phyloP scores from a whole-genome alignment of 1,140 invertebrate genomes.

The Megalonaias nervosa region DNA sequence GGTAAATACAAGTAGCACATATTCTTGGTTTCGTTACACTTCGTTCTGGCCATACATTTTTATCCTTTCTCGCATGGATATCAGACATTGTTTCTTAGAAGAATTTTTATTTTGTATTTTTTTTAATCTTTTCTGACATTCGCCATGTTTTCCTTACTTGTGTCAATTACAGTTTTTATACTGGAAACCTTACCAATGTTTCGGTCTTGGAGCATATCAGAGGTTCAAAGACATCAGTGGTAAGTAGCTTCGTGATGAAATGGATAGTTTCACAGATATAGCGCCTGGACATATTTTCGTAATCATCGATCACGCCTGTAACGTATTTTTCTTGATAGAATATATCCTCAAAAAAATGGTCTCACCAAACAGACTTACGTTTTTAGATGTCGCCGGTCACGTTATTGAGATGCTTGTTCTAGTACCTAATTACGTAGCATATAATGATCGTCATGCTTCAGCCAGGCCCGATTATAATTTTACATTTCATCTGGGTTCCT shows the following conservation, averaged over 20 bases:
- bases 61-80: no score
- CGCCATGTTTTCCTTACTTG: no score
- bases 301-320: slow-evolving; percentile 42
- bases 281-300: slow-evolving; percentile 27
- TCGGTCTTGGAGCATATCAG: no score
- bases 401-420: slow-evolving; percentile 49
- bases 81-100: no score
- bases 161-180: no score
- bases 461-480: slow-evolving; percentile 44
- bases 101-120: no score
- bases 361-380: slow-evolving; percentile 66
- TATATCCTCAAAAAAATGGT: slow-evolving; percentile 59
- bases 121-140: no score
- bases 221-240: no score
- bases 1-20: no score
- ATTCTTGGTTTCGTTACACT: no score
- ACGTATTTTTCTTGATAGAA: slow-evolving; percentile 43
- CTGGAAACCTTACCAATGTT: no score
- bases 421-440: slow-evolving; percentile 54
- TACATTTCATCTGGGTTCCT: slow-evolving; percentile 43
- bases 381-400: slow-evolving; percentile 26
- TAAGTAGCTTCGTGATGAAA: slow-evolving; percentile 29
- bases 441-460: slow-evolving; percentile 67
- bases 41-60: no score
- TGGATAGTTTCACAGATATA: slow-evolving; percentile 34